Conservation (phyloP, 2,113 vertebrate species). For the Festucalex cinctus region DNA sequence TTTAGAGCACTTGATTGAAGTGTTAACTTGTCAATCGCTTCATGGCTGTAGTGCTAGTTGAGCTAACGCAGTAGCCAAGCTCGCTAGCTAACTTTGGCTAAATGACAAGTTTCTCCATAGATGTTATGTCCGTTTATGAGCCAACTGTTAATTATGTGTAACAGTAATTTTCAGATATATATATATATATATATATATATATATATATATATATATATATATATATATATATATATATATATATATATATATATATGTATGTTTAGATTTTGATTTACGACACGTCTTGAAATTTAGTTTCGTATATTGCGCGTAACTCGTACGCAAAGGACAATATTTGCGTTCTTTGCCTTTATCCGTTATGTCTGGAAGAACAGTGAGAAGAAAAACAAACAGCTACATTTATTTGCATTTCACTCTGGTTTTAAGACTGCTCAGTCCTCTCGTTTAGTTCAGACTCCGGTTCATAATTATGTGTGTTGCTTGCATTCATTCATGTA, state of each 20-base stretch:
- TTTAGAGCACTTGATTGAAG: not conserved
- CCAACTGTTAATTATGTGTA: not conserved
- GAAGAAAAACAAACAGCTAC: not conserved
- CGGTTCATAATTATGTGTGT: slow-evolving; percentile 9
- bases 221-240: too few species aligned
- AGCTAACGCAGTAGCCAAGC: slow-evolving; percentile 37
- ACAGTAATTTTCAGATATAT: too few species aligned
- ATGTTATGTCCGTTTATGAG: slow-evolving; percentile 19
- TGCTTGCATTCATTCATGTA: slow-evolving; percentile 28
- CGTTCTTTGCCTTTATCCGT: not conserved
- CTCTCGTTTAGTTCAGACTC: slow-evolving; percentile 10
- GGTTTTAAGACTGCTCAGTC: slow-evolving; percentile 24
- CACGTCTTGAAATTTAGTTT: too few species aligned
- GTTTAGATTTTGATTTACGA: not conserved
- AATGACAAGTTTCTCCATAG: slow-evolving; percentile 32
- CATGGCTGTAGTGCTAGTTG: slow-evolving; percentile 28
- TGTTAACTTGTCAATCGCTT: slow-evolving; percentile 2
- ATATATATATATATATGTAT: not conserved
- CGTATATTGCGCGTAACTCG: not conserved
- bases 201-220: too few species aligned
- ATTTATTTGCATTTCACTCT: not conserved
- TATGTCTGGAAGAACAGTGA: not conserved
- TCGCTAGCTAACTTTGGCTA: slow-evolving; percentile 57
- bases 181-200: too few species aligned
- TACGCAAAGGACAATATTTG: not conserved